A percentile compares a stretch with the other conserved stretches of the same genome.
phyloP scores from a whole-genome alignment of 2,888 invertebrate species.

The Atrina japonica region DNA sequence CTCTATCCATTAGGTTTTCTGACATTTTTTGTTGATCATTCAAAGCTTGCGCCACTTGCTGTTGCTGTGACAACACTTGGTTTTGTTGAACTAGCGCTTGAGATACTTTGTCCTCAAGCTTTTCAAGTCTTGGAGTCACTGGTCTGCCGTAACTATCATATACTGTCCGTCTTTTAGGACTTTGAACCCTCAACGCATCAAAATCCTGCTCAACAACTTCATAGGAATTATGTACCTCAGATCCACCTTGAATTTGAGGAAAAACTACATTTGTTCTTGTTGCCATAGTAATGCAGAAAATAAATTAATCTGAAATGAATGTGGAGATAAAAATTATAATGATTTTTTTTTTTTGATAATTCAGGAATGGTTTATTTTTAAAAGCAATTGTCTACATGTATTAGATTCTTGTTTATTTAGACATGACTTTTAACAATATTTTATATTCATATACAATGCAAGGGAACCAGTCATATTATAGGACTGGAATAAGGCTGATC shows the following conservation, averaged over 20 bases:
- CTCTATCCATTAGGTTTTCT: conserved; percentile 37
- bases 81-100: conserved; percentile 55
- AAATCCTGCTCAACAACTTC: conserved; percentile 61
- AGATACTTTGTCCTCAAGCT: conserved; percentile 36
- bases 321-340: no score
- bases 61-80: conserved; percentile 71
- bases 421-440: no score
- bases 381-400: no score
- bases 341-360: no score
- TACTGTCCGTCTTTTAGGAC: conserved; percentile 34
- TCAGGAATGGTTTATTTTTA: no score
- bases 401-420: no score
- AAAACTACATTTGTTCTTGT: conserved; percentile 35
- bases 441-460: no score
- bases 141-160: conserved; percentile 5
- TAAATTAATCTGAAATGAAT: no score
- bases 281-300: conserved; percentile 14
- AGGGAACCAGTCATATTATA: no score
- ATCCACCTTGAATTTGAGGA: conserved; percentile 20
- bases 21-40: conserved; percentile 42
- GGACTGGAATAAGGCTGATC: no score
- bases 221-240: conserved; percentile 22
- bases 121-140: conserved; percentile 17
- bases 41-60: conserved; percentile 58
- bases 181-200: conserved; percentile 54